Percentiles rank a stretch among this genome's conserved stretches.
phyloP scores from a whole-genome alignment of 1,140 invertebrate genomes.

The Coenobita brevimanus region DNA sequence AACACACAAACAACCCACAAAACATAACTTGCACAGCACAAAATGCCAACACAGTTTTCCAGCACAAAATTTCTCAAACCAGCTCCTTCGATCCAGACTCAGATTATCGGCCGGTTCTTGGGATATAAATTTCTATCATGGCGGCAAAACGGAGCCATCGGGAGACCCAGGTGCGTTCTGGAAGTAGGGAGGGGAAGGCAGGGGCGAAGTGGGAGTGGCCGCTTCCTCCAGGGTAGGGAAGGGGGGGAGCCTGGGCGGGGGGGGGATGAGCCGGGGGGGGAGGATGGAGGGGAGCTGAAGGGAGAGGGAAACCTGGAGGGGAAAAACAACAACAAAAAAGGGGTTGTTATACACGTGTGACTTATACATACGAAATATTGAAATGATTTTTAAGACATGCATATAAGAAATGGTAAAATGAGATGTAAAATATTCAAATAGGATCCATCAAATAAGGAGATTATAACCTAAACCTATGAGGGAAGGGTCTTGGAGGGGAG shows the following conservation, averaged over 20 bases:
- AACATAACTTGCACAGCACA: too few species aligned
- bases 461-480: too few species aligned
- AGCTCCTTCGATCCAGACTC: conserved; percentile 20
- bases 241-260: neutral
- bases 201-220: neutral
- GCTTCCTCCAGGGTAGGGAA: neutral
- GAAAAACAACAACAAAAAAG: neutral
- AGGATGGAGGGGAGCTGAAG: neutral
- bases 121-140: conserved; percentile 46
- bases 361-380: too few species aligned
- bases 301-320: neutral
- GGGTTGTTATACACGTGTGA: too few species aligned
- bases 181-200: neutral
- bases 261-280: neutral
- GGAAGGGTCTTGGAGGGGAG: too few species aligned
- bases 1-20: too few species aligned
- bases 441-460: too few species aligned
- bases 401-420: too few species aligned
- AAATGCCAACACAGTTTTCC: too few species aligned
- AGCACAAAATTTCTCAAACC: conserved; percentile 21
- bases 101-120: conserved; percentile 38
- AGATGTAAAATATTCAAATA: too few species aligned
- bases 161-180: conserved; percentile 31
- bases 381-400: too few species aligned
- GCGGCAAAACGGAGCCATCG: conserved; percentile 39